These are phyloP conservation scores for Menidia beryllina DNA, from an alignment of 2,113 vertebrate species.

Conservation along the genomic window DNA sequence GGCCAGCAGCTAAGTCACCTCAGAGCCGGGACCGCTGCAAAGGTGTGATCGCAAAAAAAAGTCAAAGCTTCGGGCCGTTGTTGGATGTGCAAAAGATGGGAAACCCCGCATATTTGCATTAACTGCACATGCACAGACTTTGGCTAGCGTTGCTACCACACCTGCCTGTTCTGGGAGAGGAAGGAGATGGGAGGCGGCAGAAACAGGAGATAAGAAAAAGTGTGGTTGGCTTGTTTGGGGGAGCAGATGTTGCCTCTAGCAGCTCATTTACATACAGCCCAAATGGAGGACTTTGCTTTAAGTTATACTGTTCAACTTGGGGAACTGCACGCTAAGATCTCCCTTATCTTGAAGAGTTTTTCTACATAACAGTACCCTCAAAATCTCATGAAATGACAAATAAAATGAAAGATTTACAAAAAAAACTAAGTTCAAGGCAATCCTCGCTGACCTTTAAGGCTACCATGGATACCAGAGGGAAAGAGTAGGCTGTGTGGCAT, in stretches of 20 bases:
- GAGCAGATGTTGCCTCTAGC: conserved; percentile 41
- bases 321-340: conserved; percentile 3
- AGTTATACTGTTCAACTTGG: background rate
- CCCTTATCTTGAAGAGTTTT: background rate
- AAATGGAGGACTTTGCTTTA: conserved; percentile 1
- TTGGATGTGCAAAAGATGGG: conserved; percentile 19
- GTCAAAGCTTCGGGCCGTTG: conserved; percentile 17
- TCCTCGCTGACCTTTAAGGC: too few species aligned
- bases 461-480: too few species aligned
- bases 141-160: conserved; percentile 21
- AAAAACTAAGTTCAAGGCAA: too few species aligned
- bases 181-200: conserved; percentile 5
- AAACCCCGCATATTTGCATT: conserved; percentile 3
- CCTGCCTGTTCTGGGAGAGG: conserved; percentile 22
- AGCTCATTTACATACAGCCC: conserved; percentile 9
- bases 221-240: conserved; percentile 29
- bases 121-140: background rate
- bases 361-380: background rate
- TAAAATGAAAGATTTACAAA: background rate
- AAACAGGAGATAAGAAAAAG: conserved; percentile 37
- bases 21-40: conserved; percentile 6
- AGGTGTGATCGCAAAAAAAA: background rate
- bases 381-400: background rate
- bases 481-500: too few species aligned
- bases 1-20: conserved; percentile 31